These are phyloP conservation scores for Arrhamphus sclerolepis DNA, from an alignment of 2,797 vertebrate genomes.

Conservation along the genomic window DNA sequence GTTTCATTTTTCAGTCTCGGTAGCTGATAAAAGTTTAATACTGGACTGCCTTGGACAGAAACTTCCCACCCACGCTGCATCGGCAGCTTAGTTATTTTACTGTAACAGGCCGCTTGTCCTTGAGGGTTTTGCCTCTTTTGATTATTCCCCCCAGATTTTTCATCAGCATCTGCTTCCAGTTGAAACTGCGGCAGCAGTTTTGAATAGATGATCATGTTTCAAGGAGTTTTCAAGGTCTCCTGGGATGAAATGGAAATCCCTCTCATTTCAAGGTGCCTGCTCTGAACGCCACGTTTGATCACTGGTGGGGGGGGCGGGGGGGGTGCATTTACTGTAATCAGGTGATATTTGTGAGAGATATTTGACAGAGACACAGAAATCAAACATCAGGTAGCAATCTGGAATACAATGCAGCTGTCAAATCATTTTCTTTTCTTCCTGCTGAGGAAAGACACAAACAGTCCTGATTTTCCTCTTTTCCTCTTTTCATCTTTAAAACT, in stretches of 20 bases:
- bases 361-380: no score
- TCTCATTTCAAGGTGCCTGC: constrained; percentile 41
- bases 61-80: constrained; percentile 13
- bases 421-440: no score
- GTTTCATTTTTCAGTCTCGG: no score
- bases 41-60: background rate
- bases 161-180: constrained; percentile 37
- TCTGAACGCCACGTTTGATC: background rate
- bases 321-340: background rate
- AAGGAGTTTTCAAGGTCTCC: constrained; percentile 54
- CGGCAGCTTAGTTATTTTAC: constrained; percentile 19
- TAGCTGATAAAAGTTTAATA: no score
- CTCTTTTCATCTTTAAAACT: no score
- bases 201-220: constrained; percentile 53
- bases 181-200: constrained; percentile 28
- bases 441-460: no score
- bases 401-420: no score
- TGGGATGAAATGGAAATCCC: constrained; percentile 27
- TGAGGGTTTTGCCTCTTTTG: constrained; percentile 47
- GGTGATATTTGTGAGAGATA: background rate
- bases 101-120: constrained; percentile 41
- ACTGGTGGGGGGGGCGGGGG: no score
- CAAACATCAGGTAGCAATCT: no score
- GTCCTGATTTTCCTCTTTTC: no score
- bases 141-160: constrained; percentile 43